These are phyloP conservation scores for Pantherophis guttatus DNA, from an alignment of 2,113 vertebrate species.

Conservation along the genomic window DNA sequence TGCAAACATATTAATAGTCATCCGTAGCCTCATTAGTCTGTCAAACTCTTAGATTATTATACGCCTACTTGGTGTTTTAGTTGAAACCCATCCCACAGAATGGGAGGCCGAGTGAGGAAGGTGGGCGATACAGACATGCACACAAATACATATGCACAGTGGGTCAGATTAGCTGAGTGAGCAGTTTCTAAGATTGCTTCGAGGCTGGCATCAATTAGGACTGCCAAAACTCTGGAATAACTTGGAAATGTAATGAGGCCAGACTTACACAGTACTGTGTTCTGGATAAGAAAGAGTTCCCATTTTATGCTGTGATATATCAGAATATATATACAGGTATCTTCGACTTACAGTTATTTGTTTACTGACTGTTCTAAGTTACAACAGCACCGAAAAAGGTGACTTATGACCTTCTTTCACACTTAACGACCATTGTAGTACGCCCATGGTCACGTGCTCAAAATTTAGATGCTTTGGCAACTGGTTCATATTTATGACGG, in stretches of 20 bases:
- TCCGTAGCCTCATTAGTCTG: constrained; percentile 44
- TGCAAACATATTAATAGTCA: constrained; percentile 40
- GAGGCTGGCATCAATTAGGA: constrained; percentile 42
- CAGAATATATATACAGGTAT: not conserved
- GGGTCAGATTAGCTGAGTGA: constrained; percentile 61
- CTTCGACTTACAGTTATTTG: not conserved
- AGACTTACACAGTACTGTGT: constrained; percentile 44
- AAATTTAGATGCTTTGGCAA: not conserved
- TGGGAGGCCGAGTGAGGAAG: constrained; percentile 61
- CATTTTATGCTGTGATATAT: constrained; percentile 3
- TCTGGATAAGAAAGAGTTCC: constrained; percentile 45
- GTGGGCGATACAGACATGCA: constrained; percentile 64
- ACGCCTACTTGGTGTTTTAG: constrained; percentile 64
- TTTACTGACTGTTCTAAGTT: not conserved
- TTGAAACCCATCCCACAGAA: constrained; percentile 64
- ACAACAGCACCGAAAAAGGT: not conserved
- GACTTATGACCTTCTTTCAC: not conserved
- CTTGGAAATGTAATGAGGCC: constrained; percentile 45
- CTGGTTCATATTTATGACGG: not conserved
- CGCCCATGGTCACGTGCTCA: not conserved
- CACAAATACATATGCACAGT: constrained; percentile 14
- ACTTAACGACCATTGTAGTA: not conserved
- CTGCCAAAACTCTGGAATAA: constrained; percentile 62
- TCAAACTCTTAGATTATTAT: constrained; percentile 49
- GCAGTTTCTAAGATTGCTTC: constrained; percentile 54